Evolutionary conservation across 2,888 invertebrate genomes (phyloP), one percentile per base, ranked within the genome.

Genomic region (Mayetiola destructor): DNA sequence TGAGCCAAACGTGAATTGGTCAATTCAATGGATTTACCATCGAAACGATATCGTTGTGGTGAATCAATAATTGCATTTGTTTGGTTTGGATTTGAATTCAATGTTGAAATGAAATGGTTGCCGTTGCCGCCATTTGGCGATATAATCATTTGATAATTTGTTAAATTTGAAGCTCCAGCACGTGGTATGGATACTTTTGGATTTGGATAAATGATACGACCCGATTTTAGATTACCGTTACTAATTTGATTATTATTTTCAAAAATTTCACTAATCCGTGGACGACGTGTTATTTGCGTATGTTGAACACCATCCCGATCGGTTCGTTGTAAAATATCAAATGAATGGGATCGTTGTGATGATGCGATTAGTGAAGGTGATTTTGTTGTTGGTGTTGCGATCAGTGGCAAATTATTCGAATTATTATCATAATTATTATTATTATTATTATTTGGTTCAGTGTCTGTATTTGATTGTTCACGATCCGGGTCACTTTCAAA

Each of bases 401-500:
- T 8, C n/a, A 18, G 6, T 9, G 32, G 32, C 5, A 32, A 18
- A 18, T 53, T 29, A 12, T 53, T 32, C 9, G 53, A 53, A 32
- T 32, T 12, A n/a, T n/a, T n/a, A n/a, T n/a, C n/a, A n/a, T n/a
- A n/a, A n/a, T n/a, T n/a, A n/a, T n/a, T n/a, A n/a, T n/a, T n/a
- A n/a, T n/a, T n/a, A n/a, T n/a, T n/a, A n/a, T n/a, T n/a, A n/a
- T n/a, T n/a, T 64, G 71, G 71, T 66, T 72, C 72, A 59, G 72
- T 71, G 67, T 72, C 72, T 35, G 72, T n/a, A 20, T 32, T 73
- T 60, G 72, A 72, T 65, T 72, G 67, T 2, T 53, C 53, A 60
- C 72, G 71, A 70, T 73, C 72, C 64, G 72, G 72, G 70, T 73
- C 72, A 67, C 72, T 72, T 69, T 73, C 72, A 63, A 73, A 73